phyloP scores from a whole-genome alignment of 2,797 vertebrate species.

The Linurgus olivaceus region DNA sequence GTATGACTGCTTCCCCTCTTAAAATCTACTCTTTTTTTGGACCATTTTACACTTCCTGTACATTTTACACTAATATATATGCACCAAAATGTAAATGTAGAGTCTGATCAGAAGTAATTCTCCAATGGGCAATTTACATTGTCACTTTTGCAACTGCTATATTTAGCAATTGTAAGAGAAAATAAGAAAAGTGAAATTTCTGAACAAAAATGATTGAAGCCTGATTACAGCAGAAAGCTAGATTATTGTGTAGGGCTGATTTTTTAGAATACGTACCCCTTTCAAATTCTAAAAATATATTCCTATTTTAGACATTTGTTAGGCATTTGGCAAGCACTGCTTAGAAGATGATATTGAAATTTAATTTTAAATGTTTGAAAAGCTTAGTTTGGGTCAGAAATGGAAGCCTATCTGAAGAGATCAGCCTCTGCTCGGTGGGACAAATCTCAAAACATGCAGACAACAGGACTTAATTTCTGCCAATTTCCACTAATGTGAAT shows the following conservation, averaged over 20 bases:
- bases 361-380: not conserved
- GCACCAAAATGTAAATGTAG: not conserved
- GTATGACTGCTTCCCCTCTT: not conserved
- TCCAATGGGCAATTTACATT: not conserved
- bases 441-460: not conserved
- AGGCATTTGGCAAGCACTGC: constrained; percentile 10
- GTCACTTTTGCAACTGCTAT: not conserved
- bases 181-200: constrained; percentile 14
- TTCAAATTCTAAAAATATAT: constrained; percentile 24
- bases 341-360: not conserved
- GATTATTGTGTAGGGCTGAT: not conserved
- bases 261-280: not conserved
- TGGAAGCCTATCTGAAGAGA: not conserved
- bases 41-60: not conserved
- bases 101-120: not conserved
- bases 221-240: constrained; percentile 9
- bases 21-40: not conserved
- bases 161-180: constrained; percentile 18
- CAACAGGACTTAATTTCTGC: not conserved
- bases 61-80: not conserved
- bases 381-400: constrained; percentile 24
- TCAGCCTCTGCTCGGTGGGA: not conserved
- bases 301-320: constrained; percentile 33
- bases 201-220: constrained; percentile 31
- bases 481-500: not conserved